These are phyloP conservation scores for Iselma pallidipennis DNA, from an alignment of 2,888 invertebrate genomes.

Conservation along the genomic window DNA sequence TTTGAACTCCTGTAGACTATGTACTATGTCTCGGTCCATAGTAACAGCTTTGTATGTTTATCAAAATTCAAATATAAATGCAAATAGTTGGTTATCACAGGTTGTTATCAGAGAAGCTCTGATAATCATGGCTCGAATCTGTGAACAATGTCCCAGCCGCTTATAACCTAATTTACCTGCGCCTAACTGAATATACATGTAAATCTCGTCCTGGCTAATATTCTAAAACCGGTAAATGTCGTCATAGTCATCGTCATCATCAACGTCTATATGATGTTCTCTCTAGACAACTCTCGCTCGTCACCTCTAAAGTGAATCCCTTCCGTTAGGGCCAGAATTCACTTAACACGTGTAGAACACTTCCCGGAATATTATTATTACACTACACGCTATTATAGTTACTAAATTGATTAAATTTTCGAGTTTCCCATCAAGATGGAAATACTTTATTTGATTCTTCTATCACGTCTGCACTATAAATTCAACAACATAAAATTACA, in stretches of 20 bases:
- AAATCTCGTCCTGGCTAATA: conserved; percentile 43
- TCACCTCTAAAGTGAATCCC: conserved; percentile 15
- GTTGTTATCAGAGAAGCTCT: conserved; percentile 45
- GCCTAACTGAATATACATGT: conserved; percentile 52
- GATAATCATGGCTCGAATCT: conserved; percentile 47
- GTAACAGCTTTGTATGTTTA: conserved; percentile 48
- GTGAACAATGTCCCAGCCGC: conserved; percentile 50
- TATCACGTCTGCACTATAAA: not conserved
- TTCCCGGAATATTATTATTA: conserved; percentile 22
- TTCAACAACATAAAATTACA: not conserved
- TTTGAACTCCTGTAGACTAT: not conserved
- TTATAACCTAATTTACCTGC: conserved; percentile 54
- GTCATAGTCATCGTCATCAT: no score
- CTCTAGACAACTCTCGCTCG: conserved; percentile 28
- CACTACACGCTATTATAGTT: not conserved
- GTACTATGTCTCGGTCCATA: conserved; percentile 6
- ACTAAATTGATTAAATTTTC: not conserved
- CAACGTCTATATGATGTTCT: conserved; percentile 21
- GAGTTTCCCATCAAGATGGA: not conserved
- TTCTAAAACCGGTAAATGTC: conserved; percentile 28
- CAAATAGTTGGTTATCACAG: conserved; percentile 49
- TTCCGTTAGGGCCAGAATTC: conserved; percentile 15
- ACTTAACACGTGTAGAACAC: conserved; percentile 31
- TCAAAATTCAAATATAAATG: conserved; percentile 53
- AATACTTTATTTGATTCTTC: not conserved